phyloP scores from a whole-genome alignment of 2,888 invertebrate genomes.

The Colletes collaris region DNA sequence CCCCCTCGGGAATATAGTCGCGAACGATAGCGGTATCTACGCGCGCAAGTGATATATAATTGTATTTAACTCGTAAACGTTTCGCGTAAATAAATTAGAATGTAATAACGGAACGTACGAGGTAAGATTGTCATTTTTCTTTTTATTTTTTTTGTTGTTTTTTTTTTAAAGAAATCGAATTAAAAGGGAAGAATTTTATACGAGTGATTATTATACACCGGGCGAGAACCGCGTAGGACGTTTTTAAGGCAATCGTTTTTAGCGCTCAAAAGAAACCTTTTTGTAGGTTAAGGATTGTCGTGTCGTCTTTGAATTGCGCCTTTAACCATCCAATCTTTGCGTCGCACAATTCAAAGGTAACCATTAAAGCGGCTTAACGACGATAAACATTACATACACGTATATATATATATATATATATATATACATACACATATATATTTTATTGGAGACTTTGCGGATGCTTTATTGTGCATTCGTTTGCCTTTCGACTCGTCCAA shows the following conservation, averaged over 20 bases:
- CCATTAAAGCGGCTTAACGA: slow-evolving; percentile 32
- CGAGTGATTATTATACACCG: slow-evolving; percentile 42
- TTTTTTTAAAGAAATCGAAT: slow-evolving; percentile 44
- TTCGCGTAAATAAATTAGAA: slow-evolving; percentile 51
- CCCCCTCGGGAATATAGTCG: slow-evolving; percentile 21
- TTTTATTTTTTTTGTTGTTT: slow-evolving; percentile 7
- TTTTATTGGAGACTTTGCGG: slow-evolving; percentile 9
- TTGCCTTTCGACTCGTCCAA: slow-evolving; percentile 32
- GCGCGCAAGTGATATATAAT: slow-evolving; percentile 66
- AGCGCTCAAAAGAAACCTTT: slow-evolving; percentile 58
- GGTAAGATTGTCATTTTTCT: slow-evolving; percentile 48
- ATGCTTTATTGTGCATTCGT: slow-evolving; percentile 7
- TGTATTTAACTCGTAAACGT: slow-evolving; percentile 59
- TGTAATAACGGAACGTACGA: slow-evolving; percentile 26
- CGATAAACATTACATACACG: slow-evolving; percentile 6
- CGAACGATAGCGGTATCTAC: slow-evolving; percentile 43
- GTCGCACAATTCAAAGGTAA: slow-evolving; percentile 46
- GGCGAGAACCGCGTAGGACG: slow-evolving; percentile 37
- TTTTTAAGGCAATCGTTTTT: slow-evolving; percentile 56
- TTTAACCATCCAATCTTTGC: slow-evolving; percentile 12
- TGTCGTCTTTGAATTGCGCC: slow-evolving; percentile 52
- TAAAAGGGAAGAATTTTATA: slow-evolving; percentile 59
- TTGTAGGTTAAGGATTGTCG: slow-evolving; percentile 47
- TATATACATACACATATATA: slow-evolving; percentile 2
- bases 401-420: neutral